Base-by-base conservation (phyloP, 2,797 vertebrate genomes). In the Urophycis tenuis region DNA sequence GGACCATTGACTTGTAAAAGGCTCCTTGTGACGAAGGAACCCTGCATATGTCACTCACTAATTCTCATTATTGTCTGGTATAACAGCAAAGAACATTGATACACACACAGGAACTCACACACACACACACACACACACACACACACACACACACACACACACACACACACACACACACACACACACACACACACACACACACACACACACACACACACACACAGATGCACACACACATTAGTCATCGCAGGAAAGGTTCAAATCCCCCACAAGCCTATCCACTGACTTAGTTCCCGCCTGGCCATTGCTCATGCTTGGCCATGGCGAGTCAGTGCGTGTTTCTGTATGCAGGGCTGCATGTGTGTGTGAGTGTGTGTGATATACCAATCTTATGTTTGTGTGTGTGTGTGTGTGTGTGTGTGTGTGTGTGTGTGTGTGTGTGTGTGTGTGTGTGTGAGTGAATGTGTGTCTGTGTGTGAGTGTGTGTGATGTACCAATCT, bases 221-320 rank as follows among this genome's bases (percentile, higher is more conserved):
- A 75, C 78, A 60, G 76, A n/a, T n/a, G n/a, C n/a, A 67, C 73
- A 7, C 75, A 30, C 49, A 72, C 80, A 83, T 86, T 79, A 83
- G 77, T 84, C 80, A 79, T 77, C 75, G 77, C 30, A 80, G 77
- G 80, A 89, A 90, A 89, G 87, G 87, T 88, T 89, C 89, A 83
- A 84, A 74, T 72, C 76, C 71, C 82, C 73, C 82, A 83, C 81
- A 82, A 85, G 86, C 85, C 76, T 80, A 82, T 79, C 77, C 76
- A 75, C 11, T 75, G 81, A 77, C 79, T 85, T 67, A 77, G 75
- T 74, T 83, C n/a, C n/a, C n/a, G n/a, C n/a, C n/a, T n/a, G n/a
- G n/a, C n/a, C 84, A 89, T 88, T 83, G 82, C 78, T 85, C 86
- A 87, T 80, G 49, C 74, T 39, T 73, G 33, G 60, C 36, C 29